These are phyloP conservation scores for Tapera naevia DNA, from an alignment of 2,797 vertebrate species.

Conservation along the genomic window DNA sequence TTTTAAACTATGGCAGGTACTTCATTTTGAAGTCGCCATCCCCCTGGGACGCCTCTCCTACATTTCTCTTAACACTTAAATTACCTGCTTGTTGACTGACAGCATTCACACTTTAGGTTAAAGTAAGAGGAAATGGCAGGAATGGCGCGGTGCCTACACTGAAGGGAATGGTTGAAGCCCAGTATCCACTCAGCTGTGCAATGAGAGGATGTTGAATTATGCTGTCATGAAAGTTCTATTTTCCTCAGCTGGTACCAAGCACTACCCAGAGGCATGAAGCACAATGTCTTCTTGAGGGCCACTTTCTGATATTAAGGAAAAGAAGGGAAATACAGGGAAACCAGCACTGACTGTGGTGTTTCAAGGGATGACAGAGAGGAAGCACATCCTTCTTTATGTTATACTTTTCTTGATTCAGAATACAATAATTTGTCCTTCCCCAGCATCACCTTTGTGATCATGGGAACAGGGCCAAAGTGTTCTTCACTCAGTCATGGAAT, in stretches of 20 bases:
- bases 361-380: background rate
- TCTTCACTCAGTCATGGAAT: background rate
- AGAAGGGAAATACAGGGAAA: background rate
- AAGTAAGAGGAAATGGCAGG: background rate
- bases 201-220: background rate
- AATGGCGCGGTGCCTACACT: background rate
- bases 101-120: background rate
- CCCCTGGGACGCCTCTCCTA: background rate
- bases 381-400: background rate
- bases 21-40: background rate
- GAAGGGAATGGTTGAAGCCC: background rate
- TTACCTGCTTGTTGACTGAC: background rate
- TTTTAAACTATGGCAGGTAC: background rate
- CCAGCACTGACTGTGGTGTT: background rate
- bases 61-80: background rate
- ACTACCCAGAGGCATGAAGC: background rate
- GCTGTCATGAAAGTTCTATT: background rate
- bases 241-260: background rate
- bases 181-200: background rate
- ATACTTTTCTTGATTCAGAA: background rate
- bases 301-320: background rate
- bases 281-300: background rate
- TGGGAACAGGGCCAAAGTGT: background rate
- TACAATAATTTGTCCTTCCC: background rate
- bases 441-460: background rate